phyloP scores from a whole-genome alignment of 2,888 invertebrate genomes.

The Sarcophaga rosellei region DNA sequence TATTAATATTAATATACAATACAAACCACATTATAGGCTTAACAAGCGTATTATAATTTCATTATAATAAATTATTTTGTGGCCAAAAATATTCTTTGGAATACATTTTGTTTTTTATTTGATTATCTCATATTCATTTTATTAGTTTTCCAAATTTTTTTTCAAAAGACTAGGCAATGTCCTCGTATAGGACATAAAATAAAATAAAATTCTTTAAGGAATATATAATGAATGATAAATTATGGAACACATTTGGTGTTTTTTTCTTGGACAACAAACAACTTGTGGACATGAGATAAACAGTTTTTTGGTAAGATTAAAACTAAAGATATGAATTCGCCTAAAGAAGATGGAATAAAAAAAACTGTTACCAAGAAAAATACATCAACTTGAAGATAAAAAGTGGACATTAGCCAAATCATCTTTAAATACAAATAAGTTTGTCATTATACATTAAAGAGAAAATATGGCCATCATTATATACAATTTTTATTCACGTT shows the following conservation, averaged over 20 bases:
- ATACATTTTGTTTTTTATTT: too few species aligned
- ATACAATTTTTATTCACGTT: background rate
- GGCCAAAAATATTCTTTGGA: background rate
- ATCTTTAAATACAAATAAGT: background rate
- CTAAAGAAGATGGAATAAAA: background rate
- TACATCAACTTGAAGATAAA: background rate
- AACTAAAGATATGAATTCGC: slow-evolving; percentile 2
- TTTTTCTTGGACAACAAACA: slow-evolving; percentile 39
- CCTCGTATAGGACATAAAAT: background rate
- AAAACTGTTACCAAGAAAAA: background rate
- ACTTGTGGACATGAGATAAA: slow-evolving; percentile 54
- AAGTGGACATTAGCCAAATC: background rate
- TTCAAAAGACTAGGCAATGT: too few species aligned
- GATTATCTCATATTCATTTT: background rate
- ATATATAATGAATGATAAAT: slow-evolving; percentile 45
- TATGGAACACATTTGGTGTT: slow-evolving; percentile 18
- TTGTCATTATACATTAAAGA: background rate
- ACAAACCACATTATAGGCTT: slow-evolving; percentile 35
- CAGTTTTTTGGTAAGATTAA: slow-evolving; percentile 28
- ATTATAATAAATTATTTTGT: slow-evolving; percentile 45
- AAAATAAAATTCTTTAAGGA: too few species aligned
- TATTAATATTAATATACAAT: slow-evolving; percentile 5
- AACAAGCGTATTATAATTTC: slow-evolving; percentile 40
- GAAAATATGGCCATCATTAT: slow-evolving; percentile 4
- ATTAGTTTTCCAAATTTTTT: background rate